Evolutionary conservation across 2,113 vertebrate species (phyloP), one percentile per base, ranked within the genome.

Genomic region (Anarhynchus alexandrinus): DNA sequence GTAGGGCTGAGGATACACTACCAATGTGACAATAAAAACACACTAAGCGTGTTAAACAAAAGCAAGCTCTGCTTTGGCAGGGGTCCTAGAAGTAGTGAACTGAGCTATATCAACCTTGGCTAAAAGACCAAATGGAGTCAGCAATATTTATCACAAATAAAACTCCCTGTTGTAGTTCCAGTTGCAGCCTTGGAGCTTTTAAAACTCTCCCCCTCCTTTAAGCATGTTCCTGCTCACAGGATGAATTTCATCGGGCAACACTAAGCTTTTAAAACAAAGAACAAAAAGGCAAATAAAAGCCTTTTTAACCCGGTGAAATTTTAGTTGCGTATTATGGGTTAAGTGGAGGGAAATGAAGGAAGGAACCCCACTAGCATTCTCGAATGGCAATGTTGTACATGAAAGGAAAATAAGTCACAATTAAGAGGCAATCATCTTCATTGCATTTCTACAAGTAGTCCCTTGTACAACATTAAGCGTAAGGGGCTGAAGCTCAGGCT

Each of bases 101-200:
- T 8, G 74, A 96, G 55, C 64, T 88, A 43, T n/a, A 78, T 86
- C 93, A 95, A 67, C 73, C 52, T 64, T 95, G 95, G 66, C 96
- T 93, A 49, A 94, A 94, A 77, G 87, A 91, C 62, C 62, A 84
- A 95, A 88, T 52, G 45, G 40, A 95, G 54, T 95, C 81, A 90
- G 79, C 95, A 95, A 87, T 80, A 93, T 96, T 97, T 96, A 95
- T 34, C 67, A 88, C 94, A 95, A 97, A 97, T 94, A 96, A 82
- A 87, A 42, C 21, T 86, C 25, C 42, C 38, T 0, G 2, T 13
- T 70, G 25, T 40, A 40, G 8, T 52, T 86, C 30, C 36, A 22
- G 47, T 45, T 66, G 40, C 57, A 94, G 61, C 30, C 65, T 76
- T 54, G 43, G 73, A 89, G 57, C 22, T 91, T 92, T 90, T 42